These are phyloP conservation scores for Helostoma temminkii DNA, from an alignment of 2,797 vertebrate species.

Conservation along the genomic window DNA sequence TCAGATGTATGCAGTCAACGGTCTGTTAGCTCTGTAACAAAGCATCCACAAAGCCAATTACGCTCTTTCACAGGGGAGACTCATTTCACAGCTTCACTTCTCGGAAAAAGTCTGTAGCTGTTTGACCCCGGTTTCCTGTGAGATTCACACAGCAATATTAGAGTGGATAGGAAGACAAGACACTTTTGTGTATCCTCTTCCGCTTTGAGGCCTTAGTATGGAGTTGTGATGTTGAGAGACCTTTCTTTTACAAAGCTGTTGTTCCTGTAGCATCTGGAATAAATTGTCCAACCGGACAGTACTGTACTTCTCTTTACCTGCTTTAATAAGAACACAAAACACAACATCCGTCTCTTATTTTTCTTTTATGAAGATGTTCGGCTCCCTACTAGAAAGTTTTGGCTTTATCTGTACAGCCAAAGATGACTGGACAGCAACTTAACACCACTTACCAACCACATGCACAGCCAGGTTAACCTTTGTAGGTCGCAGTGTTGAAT, in stretches of 20 bases:
- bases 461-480: conserved; percentile 28
- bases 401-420: neutral
- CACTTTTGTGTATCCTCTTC: conserved; percentile 69
- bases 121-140: conserved; percentile 85
- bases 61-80: conserved; percentile 52
- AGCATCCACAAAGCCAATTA: conserved; percentile 43
- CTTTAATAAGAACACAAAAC: conserved; percentile 11
- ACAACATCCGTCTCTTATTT: neutral
- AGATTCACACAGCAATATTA: conserved; percentile 71
- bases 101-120: conserved; percentile 73
- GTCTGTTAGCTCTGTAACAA: conserved; percentile 27
- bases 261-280: conserved; percentile 27
- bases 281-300: conserved; percentile 3
- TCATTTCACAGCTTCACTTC: conserved; percentile 74
- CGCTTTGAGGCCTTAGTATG: conserved; percentile 52
- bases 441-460: neutral
- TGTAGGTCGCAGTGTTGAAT: conserved; percentile 34
- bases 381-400: neutral
- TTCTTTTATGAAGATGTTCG: neutral
- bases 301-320: neutral
- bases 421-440: neutral
- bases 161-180: conserved; percentile 67
- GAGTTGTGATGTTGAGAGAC: conserved; percentile 44
- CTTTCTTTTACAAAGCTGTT: conserved; percentile 34
- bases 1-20: conserved; percentile 25